phyloP scores from a whole-genome alignment of 2,113 vertebrate genomes.

The Synodontis membranacea region DNA sequence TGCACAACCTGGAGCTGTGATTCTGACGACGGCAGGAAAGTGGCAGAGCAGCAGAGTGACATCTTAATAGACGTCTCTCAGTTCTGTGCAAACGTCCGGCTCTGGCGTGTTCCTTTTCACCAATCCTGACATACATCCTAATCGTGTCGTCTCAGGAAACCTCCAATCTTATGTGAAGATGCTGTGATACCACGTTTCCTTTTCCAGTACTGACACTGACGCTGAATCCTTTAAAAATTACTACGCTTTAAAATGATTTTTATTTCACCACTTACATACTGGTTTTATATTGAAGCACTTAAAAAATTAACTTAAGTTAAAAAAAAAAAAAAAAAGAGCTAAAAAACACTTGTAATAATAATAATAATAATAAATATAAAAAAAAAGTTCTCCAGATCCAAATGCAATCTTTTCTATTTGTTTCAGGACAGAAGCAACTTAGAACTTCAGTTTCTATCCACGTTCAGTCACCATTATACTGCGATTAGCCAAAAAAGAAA shows the following conservation, averaged over 20 bases:
- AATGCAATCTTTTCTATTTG: not conserved
- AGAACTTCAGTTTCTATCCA: not conserved
- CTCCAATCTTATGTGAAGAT: not conserved
- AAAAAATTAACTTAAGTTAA: too few species aligned
- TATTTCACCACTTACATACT: too few species aligned
- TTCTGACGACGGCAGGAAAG: not conserved
- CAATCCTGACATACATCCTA: not conserved
- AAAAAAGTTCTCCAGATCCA: not conserved
- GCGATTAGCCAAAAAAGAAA: not conserved
- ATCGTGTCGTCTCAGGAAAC: not conserved
- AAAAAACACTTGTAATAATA: too few species aligned
- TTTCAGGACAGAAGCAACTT: too few species aligned
- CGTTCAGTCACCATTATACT: not conserved
- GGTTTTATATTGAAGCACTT: not conserved
- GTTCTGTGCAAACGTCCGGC: not conserved
- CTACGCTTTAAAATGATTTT: too few species aligned
- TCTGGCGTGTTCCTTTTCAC: not conserved
- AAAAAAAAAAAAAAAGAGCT: not conserved
- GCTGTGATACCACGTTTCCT: not conserved
- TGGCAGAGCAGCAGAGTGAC: not conserved
- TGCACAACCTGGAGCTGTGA: not conserved
- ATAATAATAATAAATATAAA: not conserved
- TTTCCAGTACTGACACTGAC: not conserved
- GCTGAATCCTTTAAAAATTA: not conserved
- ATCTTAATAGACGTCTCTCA: not conserved